A percentile compares a stretch with the other conserved stretches of the same genome.
Conservation (phyloP, 2,888 invertebrate genomes). For the Kuschelorhynchus macadamiae region DNA sequence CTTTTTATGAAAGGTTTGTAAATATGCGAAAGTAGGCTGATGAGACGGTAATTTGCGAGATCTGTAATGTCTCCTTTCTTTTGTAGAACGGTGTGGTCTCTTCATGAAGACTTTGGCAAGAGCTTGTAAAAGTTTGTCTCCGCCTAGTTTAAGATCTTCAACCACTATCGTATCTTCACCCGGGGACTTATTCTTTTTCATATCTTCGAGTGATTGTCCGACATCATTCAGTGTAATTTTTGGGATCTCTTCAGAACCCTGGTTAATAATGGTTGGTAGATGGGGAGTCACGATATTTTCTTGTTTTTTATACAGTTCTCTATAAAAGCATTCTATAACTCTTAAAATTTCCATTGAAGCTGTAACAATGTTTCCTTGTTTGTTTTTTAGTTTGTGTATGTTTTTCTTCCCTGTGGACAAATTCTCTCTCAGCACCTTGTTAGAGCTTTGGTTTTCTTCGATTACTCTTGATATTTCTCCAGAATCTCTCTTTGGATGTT, state of each 20-base stretch:
- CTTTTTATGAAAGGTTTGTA: slow-evolving; percentile 4
- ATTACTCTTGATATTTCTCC: too few species aligned
- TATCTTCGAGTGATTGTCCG: background rate
- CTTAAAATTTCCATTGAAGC: background rate
- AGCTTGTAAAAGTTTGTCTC: background rate
- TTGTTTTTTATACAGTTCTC: background rate
- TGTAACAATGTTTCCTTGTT: background rate
- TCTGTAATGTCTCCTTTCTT: slow-evolving; percentile 2
- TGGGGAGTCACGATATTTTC: background rate
- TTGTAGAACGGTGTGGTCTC: background rate
- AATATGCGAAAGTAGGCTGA: background rate
- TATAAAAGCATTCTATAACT: background rate
- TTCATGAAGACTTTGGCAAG: background rate
- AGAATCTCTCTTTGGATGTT: too few species aligned
- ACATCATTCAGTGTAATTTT: background rate
- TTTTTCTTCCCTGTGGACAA: too few species aligned
- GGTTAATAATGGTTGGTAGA: background rate
- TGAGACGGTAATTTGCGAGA: background rate
- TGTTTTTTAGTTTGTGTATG: background rate
- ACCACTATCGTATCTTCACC: background rate
- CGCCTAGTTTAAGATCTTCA: background rate
- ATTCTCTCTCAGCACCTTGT: too few species aligned
- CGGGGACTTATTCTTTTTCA: slow-evolving; percentile 10
- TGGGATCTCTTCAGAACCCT: background rate
- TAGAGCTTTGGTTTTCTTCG: too few species aligned